Evolutionary conservation across 2,888 invertebrate genomes (phyloP).

Genomic region (Aspidiotus destructor): DNA sequence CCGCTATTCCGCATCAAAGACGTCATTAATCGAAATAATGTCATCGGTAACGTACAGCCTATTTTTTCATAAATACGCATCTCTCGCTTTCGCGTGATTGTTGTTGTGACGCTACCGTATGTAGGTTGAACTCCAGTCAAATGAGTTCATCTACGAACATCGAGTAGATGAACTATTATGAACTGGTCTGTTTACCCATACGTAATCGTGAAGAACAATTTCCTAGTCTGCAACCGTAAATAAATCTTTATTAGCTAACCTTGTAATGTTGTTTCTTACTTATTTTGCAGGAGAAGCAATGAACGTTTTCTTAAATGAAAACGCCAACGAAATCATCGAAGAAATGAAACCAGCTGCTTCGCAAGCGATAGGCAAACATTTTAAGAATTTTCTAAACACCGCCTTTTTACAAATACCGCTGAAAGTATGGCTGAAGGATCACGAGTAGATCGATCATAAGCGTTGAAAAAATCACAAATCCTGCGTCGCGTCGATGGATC

Average conservation of each 20-base stretch:
- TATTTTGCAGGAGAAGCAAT: constrained; percentile 58
- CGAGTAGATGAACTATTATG: too few relatives aligned
- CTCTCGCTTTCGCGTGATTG: too few relatives aligned
- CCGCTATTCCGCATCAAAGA: constrained; percentile 63
- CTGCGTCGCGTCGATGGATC: too few relatives aligned
- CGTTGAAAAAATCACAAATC: neutral
- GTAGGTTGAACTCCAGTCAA: too few relatives aligned
- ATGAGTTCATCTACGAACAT: too few relatives aligned
- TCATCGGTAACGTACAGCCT: constrained; percentile 53
- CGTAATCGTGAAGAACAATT: too few relatives aligned
- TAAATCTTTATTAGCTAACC: too few relatives aligned
- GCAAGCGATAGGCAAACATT: constrained; percentile 60
- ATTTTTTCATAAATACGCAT: too few relatives aligned
- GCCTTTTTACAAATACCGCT: constrained; percentile 63
- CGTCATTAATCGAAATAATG: constrained; percentile 61
- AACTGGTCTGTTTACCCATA: too few relatives aligned
- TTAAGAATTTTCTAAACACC: constrained; percentile 60
- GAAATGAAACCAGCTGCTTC: constrained; percentile 73
- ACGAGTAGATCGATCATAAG: constrained; percentile 28
- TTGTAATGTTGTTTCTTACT: neutral
- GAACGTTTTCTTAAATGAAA: constrained; percentile 73
- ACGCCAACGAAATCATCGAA: constrained; percentile 67
- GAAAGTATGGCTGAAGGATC: constrained; percentile 45
- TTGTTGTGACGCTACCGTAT: too few relatives aligned
- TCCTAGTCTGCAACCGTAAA: too few relatives aligned